Evolutionary conservation across 2,888 invertebrate species (phyloP), one percentile per base, ranked within the genome.

Genomic region (Capitulum mitella): DNA sequence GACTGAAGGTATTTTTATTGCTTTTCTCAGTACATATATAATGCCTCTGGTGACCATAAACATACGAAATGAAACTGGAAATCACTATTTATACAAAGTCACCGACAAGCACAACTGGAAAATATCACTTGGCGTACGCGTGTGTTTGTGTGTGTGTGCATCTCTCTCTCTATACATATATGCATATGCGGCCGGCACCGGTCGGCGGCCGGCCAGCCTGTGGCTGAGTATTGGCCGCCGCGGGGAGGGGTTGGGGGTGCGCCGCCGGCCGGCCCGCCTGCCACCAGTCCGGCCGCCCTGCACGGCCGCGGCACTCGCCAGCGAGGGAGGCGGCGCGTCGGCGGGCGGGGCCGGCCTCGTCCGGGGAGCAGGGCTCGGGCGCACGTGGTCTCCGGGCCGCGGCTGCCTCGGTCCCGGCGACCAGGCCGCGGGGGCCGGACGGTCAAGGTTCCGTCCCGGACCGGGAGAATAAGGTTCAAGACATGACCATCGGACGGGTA

Each of bases 51-150:
- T 70, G 70, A 70, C 70, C 70, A 34, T 64, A 34, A 64, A 64
- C 64, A 70, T 34, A 70, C 70, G 37, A 70, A 70, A 37, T 70
- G n/a, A 61, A 32, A 70, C 70, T 70, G 70, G 70, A 70, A 70
- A 70, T 70, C 70, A 70, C 37, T 70, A 37, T 70, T 70, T 34
- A 37, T 70, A 70, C 70, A 70, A 37, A 6, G 70, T 70, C 37
- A 37, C 37, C 70, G 37, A 70, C 32, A 37, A 70, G 70, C 61
- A 61, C 61, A 61, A 32, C 61, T 61, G 61, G 61, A 61, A 58
- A 61, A 61, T 61, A 61, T 61, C 61, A 61, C 61, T 61, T 61
- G 61, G 61, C 32, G 61, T 10, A 32, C 32, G 58, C 14, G 29
- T 58, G 58, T 54, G 54, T 54, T 54, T 54, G 58, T 58, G 51